Evolutionary conservation across 1,140 invertebrate genomes (phyloP).

Genomic region (Drosophila chauvacae): DNA sequence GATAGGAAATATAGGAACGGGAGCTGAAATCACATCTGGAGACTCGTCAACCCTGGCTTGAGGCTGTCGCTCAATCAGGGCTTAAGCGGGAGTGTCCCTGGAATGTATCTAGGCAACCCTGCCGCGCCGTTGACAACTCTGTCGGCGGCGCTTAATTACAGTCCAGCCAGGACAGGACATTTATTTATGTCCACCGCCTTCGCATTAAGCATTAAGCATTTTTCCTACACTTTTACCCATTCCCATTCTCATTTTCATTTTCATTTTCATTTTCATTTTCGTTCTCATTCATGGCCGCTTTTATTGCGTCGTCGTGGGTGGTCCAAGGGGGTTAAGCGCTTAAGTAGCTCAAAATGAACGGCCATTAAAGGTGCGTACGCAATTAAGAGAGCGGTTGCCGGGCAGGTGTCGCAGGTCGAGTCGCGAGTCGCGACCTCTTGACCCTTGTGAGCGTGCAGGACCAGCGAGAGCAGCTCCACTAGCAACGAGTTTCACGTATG

Average conservation of each 20-base stretch:
- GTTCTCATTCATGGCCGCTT: not conserved
- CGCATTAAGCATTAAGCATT: conserved; percentile 25
- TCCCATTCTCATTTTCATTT: not conserved
- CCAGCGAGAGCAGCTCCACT: not conserved
- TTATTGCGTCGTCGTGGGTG: conserved; percentile 21
- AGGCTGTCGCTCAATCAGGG: conserved; percentile 4
- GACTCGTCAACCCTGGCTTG: conserved; percentile 14
- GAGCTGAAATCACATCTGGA: conserved; percentile 7
- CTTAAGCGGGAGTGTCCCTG: not conserved
- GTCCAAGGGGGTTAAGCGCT: conserved; percentile 39
- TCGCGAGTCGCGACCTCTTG: not conserved
- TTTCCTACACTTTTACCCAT: conserved; percentile 1
- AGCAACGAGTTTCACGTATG: not conserved
- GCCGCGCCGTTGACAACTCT: conserved; percentile 20
- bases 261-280: conserved; percentile 3
- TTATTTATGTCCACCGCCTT: conserved; percentile 35
- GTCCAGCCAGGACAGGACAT: conserved; percentile 17
- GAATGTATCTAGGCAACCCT: not conserved
- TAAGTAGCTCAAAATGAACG: conserved; percentile 67
- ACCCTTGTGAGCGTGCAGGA: not conserved
- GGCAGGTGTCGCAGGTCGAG: conserved; percentile 14
- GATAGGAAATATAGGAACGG: conserved; percentile 4
- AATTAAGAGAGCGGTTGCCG: conserved; percentile 35
- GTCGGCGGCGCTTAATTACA: conserved; percentile 27
- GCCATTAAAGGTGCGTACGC: conserved; percentile 59